phyloP scores from a whole-genome alignment of 2,113 vertebrate genomes.

The Oreochromis spilurus region DNA sequence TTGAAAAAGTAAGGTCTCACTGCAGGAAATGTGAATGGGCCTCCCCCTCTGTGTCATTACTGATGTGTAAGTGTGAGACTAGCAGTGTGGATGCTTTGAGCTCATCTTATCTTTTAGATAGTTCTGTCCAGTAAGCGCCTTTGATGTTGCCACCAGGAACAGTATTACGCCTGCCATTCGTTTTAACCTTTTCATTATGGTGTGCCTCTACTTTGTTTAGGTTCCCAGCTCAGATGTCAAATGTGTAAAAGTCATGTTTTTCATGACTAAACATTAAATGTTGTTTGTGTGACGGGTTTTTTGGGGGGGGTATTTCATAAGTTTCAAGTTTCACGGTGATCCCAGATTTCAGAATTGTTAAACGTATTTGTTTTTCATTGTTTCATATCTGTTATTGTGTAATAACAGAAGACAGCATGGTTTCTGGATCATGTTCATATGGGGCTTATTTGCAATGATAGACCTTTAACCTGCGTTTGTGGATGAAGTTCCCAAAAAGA shows the following conservation, averaged over 20 bases:
- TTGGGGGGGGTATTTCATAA: neutral
- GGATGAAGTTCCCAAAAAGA: neutral
- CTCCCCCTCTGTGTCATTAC: neutral
- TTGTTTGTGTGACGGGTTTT: neutral
- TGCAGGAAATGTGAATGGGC: neutral
- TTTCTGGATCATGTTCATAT: neutral
- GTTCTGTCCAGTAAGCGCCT: constrained; percentile 61
- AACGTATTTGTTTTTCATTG: neutral
- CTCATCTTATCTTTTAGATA: constrained; percentile 35
- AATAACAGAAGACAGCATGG: neutral
- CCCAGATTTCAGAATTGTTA: neutral
- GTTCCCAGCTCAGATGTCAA: neutral
- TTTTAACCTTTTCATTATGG: neutral
- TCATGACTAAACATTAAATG: neutral
- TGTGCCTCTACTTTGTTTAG: neutral
- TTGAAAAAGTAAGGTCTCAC: neutral
- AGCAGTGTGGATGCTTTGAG: neutral
- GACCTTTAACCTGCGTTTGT: neutral
- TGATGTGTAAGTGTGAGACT: neutral
- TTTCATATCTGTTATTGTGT: neutral
- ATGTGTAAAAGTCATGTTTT: neutral
- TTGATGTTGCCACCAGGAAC: constrained; percentile 7
- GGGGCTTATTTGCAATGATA: rapidly evolving
- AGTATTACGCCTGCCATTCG: neutral
- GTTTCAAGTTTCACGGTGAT: neutral